Percentiles rank a stretch among this genome's conserved stretches.
phyloP scores from a whole-genome alignment of 53 echinoderm and acorn worm species.

The Zoroaster sp. region DNA sequence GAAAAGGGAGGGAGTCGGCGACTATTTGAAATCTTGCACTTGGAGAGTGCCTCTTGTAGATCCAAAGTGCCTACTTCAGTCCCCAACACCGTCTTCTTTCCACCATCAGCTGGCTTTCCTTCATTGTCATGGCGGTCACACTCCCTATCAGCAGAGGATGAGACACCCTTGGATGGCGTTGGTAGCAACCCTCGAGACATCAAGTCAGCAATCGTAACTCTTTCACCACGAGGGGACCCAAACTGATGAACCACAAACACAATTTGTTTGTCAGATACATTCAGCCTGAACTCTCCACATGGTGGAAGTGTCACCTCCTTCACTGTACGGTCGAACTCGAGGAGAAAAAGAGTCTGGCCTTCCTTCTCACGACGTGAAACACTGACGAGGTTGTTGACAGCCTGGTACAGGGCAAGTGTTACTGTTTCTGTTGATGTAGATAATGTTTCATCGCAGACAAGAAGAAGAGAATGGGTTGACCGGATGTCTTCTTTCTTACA shows the following conservation, averaged over 20 bases:
- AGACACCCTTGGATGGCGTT: neutral
- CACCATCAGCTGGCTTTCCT: neutral
- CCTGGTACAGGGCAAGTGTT: neutral
- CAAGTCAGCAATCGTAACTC: neutral
- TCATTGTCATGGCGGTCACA: no score
- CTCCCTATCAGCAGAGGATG: neutral
- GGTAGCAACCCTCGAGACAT: neutral
- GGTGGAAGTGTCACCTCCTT: neutral
- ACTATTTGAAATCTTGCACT: neutral
- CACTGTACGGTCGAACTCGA: neutral
- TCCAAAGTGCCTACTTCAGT: neutral
- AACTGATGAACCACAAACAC: neutral
- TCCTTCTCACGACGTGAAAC: neutral
- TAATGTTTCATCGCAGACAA: neutral
- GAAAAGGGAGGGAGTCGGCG: slow-evolving; percentile 56
- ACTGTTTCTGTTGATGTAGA: neutral
- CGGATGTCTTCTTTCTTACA: neutral
- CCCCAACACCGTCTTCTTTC: neutral
- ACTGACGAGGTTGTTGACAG: neutral
- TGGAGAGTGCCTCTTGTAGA: neutral
- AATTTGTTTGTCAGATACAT: neutral
- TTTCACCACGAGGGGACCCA: neutral
- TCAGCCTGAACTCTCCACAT: neutral
- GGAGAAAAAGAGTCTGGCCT: neutral
- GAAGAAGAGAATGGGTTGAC: neutral